Evolutionary conservation across 2,113 vertebrate species (phyloP).

Genomic region (Sclerurus mexicanus): DNA sequence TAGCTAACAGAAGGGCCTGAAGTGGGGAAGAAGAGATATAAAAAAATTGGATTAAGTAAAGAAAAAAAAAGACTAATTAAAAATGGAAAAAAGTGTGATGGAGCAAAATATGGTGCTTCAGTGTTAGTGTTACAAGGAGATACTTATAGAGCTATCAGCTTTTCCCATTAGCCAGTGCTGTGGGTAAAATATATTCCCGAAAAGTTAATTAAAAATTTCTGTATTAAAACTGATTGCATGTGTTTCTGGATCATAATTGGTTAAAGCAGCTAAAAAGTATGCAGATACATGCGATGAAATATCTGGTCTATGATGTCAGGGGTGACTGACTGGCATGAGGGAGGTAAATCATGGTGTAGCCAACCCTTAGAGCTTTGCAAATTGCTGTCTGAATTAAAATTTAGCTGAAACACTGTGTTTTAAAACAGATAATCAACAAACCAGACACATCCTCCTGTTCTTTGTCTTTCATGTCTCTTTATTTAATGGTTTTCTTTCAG

Average conservation of each 20-base stretch:
- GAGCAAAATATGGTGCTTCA: not conserved
- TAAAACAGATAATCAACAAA: not conserved
- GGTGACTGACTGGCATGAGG: not conserved
- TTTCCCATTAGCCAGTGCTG: not conserved
- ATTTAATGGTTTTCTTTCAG: not conserved
- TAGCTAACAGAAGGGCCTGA: constrained; percentile 11
- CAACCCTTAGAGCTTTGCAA: not conserved
- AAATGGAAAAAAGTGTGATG: not conserved
- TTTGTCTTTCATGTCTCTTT: not conserved
- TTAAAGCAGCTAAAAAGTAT: not conserved
- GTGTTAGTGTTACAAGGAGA: not conserved
- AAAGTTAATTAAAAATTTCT: not conserved
- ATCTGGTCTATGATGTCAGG: not conserved
- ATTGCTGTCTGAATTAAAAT: not conserved
- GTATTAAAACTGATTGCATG: not conserved
- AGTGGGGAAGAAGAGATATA: not conserved
- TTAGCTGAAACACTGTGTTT: not conserved
- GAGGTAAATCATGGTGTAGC: not conserved
- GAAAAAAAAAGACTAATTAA: not conserved
- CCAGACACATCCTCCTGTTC: not conserved
- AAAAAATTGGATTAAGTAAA: not conserved
- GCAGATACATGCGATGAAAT: not conserved
- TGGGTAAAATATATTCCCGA: not conserved
- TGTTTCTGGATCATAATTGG: not conserved
- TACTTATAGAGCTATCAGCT: not conserved